Evolutionary conservation across 1,140 invertebrate genomes (phyloP).

Genomic region (Bombus polaris): DNA sequence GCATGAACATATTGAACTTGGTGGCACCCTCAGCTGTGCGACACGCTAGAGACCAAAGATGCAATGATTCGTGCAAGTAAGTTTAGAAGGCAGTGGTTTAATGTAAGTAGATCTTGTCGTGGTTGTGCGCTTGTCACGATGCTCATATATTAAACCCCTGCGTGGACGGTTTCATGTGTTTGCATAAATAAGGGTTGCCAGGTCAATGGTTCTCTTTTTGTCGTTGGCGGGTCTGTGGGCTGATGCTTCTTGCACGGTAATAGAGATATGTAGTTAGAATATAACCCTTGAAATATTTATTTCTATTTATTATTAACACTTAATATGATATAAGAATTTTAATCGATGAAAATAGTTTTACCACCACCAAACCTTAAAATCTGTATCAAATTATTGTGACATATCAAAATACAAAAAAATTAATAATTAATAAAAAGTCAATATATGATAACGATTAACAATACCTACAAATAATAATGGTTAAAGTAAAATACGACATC

Average conservation of each 20-base stretch:
- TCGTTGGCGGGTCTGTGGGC: background rate
- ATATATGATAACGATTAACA: no score
- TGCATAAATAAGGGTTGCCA: slow-evolving; percentile 11
- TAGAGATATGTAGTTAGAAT: background rate
- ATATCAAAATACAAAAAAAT: no score
- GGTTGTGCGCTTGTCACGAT: background rate
- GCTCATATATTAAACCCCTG: slow-evolving; percentile 7
- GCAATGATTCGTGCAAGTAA: background rate
- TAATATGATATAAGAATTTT: background rate
- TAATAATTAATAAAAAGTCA: no score
- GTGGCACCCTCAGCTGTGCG: background rate
- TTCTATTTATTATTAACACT: background rate
- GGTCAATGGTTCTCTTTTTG: background rate
- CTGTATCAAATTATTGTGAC: no score
- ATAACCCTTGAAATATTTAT: background rate
- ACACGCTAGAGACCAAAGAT: background rate
- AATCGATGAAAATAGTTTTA: fast-evolving
- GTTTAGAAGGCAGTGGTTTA: slow-evolving; percentile 18
- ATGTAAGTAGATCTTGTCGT: slow-evolving; percentile 9
- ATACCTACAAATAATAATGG: no score
- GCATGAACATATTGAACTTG: background rate
- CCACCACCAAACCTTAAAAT: no score
- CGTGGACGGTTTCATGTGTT: background rate
- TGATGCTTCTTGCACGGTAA: background rate
- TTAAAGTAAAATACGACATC: no score